Percentiles rank a stretch among this genome's conserved stretches.
Conservation (phyloP, 2,113 vertebrate genomes). For the Tachysurus vachellii region DNA sequence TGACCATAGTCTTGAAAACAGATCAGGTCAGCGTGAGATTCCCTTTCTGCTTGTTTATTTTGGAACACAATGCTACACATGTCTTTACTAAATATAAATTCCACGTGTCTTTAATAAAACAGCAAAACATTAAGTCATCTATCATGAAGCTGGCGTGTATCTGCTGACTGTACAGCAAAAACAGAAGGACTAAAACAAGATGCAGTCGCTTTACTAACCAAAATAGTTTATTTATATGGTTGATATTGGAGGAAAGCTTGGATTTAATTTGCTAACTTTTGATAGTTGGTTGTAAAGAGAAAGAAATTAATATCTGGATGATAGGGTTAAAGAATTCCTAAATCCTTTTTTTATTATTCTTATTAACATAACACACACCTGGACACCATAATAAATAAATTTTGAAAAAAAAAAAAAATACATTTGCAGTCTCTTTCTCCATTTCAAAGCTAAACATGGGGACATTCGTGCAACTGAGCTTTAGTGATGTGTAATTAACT, state of each 20-base stretch:
- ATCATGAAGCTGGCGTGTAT: not conserved
- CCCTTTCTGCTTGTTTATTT: not conserved
- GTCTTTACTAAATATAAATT: not conserved
- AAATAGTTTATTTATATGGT: not conserved
- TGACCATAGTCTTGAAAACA: not conserved
- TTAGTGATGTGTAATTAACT: conserved; percentile 50
- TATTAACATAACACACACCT: not conserved
- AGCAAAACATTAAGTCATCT: not conserved
- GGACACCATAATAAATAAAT: not conserved
- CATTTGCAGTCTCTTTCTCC: conserved; percentile 6
- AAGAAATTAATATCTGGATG: not conserved
- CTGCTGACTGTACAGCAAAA: not conserved
- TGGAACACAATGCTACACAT: not conserved
- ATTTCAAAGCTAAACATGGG: conserved; percentile 44
- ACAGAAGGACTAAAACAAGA: not conserved
- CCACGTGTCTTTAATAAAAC: not conserved
- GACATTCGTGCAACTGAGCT: conserved; percentile 37
- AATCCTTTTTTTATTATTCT: conserved; percentile 4
- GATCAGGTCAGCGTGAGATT: not conserved
- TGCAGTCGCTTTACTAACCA: not conserved
- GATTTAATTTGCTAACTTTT: not conserved
- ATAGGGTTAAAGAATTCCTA: not conserved
- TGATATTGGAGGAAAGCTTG: not conserved
- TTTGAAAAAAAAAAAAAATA: conserved; percentile 26
- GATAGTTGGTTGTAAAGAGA: not conserved